Conservation (phyloP, 2,113 vertebrate genomes). For the Alexandromys fortis region DNA sequence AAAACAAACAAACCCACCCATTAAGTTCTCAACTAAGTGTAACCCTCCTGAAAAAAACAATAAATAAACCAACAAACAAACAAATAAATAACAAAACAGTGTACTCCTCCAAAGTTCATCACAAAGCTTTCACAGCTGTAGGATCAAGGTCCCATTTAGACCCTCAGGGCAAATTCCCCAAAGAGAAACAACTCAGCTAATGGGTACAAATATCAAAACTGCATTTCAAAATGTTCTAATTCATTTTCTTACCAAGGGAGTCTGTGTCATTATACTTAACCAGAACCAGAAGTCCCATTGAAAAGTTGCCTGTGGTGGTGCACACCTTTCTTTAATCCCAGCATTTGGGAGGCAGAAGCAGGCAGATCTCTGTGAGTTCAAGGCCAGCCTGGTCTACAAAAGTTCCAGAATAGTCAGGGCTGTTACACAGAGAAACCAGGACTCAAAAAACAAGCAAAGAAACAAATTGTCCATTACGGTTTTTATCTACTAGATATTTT, state of each 20-base stretch:
- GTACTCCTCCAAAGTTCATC: not conserved
- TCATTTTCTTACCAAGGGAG: not conserved
- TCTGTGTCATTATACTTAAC: not conserved
- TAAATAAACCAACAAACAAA: too few species aligned
- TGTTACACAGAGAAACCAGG: too few species aligned
- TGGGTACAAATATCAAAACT: not conserved
- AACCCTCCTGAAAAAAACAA: too few species aligned
- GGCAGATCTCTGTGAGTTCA: too few species aligned
- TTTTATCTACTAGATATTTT: conserved; percentile 1
- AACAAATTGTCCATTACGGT: not conserved
- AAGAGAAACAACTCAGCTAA: not conserved
- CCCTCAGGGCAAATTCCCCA: not conserved
- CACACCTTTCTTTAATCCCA: too few species aligned
- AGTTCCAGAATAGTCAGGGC: too few species aligned
- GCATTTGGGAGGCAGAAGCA: too few species aligned
- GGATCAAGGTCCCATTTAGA: not conserved
- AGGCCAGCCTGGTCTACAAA: too few species aligned
- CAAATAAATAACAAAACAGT: too few species aligned
- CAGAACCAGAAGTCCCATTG: not conserved
- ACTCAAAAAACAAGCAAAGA: too few species aligned
- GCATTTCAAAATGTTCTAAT: conserved; percentile 31
- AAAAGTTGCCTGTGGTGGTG: not conserved
- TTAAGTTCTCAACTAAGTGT: not conserved
- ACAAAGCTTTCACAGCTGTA: not conserved
- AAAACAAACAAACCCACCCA: not conserved